Base-by-base conservation (phyloP, 1,140 invertebrate genomes). In the Trypoxylus dichotomus region DNA sequence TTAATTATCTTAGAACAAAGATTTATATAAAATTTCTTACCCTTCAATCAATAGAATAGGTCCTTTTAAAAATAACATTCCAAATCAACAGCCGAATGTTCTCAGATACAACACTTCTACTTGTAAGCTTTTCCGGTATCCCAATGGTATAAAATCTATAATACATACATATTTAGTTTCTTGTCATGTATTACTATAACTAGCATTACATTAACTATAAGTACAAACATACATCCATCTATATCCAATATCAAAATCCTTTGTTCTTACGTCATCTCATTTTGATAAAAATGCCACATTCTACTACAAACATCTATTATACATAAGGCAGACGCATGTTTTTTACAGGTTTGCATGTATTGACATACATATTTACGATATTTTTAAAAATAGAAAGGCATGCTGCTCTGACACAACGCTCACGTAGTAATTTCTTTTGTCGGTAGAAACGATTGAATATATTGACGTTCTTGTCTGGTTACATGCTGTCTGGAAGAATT, bases 301-400 rank as follows among this genome's bases (percentile, higher is more conserved):
- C 19, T 68, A 68, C 47, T 27, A 68, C 15, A 68, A 68, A 68
- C 21, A 68, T 29, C 19, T 21, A 68, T 37, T 7, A 68, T 68
- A 68, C 27, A 27, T 68, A 68, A 68, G 60, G 27, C 21, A 27
- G 24, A 68, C 24, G 60, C 60, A 68, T 68, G 60, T 25, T 71
- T 74, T 74, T 74, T 74, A 73, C 72, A 74, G 72, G 72, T 37
- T 37, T 74, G 72, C 72, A 74, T 74, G 72, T 68, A 68, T 68
- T 68, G 60, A 68, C 60, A 68, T 68, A 68, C 60, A 68, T 68
- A 68, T 29, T 27, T 68, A 13, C 15, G 11, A 27, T 68, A 24
- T 29, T 29, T 68, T 68, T 27, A 68, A 68, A 29, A 68, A 68
- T 68, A 68, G 24, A 68, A 27, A 27, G 60, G 60, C 60, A 68